Evolutionary conservation across 2,113 vertebrate species (phyloP).

Genomic region (human): DNA sequence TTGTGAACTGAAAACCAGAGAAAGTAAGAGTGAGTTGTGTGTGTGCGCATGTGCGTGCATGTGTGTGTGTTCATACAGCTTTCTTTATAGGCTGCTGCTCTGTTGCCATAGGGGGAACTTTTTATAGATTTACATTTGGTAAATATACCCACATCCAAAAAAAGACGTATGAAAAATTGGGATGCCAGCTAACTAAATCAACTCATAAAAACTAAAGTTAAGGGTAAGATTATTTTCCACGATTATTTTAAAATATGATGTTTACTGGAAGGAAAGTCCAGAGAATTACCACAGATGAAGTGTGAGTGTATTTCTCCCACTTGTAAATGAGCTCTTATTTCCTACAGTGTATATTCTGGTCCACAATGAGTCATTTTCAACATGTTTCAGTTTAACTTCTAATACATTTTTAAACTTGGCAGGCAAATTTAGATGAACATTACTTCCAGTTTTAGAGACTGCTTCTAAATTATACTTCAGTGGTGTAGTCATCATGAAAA

Average conservation of each 20-base stretch:
- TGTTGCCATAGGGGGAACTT: constrained; percentile 8
- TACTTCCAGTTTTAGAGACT: constrained; percentile 82
- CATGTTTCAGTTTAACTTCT: constrained; percentile 86
- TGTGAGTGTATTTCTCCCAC: constrained; percentile 86
- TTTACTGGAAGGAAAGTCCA: constrained; percentile 86
- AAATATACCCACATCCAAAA: constrained; percentile 71
- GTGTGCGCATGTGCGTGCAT: neutral
- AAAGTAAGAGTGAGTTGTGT: neutral
- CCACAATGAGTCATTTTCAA: constrained; percentile 85
- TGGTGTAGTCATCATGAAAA: constrained; percentile 76
- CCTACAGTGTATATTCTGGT: constrained; percentile 84
- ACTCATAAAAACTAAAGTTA: constrained; percentile 81
- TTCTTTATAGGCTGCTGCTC: constrained; percentile 7
- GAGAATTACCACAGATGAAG: constrained; percentile 86
- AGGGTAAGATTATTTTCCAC: constrained; percentile 84
- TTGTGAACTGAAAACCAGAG: constrained; percentile 15
- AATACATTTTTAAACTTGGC: constrained; percentile 86
- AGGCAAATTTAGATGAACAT: constrained; percentile 80
- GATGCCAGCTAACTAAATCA: constrained; percentile 80
- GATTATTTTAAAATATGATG: constrained; percentile 85
- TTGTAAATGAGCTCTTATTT: constrained; percentile 88
- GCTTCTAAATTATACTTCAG: constrained; percentile 80
- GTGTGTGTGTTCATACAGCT: neutral
- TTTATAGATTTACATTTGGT: constrained; percentile 75
- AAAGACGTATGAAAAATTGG: constrained; percentile 76